Conservation (phyloP, 64 coral and sea anemone genomes). For the Dendronephthya gigantea region DNA sequence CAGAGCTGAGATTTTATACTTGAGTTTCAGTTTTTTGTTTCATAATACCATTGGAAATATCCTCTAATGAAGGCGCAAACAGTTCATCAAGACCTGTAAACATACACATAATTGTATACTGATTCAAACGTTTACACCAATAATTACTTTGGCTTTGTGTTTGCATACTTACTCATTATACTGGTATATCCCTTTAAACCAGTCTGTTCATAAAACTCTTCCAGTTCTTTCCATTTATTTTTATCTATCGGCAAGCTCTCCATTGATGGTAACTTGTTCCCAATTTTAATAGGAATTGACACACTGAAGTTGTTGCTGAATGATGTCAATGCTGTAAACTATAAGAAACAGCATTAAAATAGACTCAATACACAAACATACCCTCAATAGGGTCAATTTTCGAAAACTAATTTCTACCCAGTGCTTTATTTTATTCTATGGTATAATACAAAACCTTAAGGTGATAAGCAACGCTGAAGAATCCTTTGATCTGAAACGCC, state of each 20-base stretch:
- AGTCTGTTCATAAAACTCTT: slow-evolving; percentile 13
- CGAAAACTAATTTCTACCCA: background rate
- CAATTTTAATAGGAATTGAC: slow-evolving; percentile 14
- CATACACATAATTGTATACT: background rate
- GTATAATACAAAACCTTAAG: background rate
- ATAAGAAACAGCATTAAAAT: background rate
- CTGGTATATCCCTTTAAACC: slow-evolving; percentile 10
- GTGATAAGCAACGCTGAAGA: background rate
- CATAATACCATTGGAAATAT: background rate
- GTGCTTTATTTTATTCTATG: background rate
- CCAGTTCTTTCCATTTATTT: slow-evolving; percentile 5
- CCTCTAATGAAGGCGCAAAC: background rate
- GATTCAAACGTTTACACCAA: too few species aligned
- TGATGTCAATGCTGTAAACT: slow-evolving; percentile 11
- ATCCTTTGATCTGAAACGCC: slow-evolving; percentile 10
- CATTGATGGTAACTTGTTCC: slow-evolving; percentile 8
- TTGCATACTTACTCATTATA: slow-evolving; percentile 13
- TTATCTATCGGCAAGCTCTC: background rate
- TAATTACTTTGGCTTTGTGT: too few species aligned
- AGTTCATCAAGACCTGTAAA: background rate
- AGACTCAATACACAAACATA: background rate
- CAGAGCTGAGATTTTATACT: background rate
- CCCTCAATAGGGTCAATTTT: background rate
- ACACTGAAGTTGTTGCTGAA: background rate
- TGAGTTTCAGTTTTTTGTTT: slow-evolving; percentile 16